These are phyloP conservation scores for Drymodes brunneopygia DNA, from an alignment of 2,113 vertebrate genomes.

Conservation along the genomic window DNA sequence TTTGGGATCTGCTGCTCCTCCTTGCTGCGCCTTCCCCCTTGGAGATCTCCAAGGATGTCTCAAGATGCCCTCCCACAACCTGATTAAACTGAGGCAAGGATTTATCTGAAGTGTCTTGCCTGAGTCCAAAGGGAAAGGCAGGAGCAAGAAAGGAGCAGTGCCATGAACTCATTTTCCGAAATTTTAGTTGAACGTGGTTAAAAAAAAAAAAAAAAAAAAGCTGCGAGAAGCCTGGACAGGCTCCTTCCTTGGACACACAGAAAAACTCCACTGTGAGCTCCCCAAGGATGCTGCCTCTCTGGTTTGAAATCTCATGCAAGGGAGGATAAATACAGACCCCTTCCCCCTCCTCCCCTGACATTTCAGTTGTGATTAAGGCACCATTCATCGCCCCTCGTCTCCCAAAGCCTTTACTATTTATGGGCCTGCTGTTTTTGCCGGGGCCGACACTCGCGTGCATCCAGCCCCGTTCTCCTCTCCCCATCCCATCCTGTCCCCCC, in stretches of 20 bases:
- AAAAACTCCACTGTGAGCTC: neutral
- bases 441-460: slow-evolving; percentile 6
- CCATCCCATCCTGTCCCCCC: neutral
- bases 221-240: neutral
- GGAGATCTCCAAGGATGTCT: neutral
- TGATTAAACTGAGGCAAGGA: neutral
- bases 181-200: neutral
- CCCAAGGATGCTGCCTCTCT: neutral
- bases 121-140: neutral
- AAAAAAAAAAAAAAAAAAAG: neutral
- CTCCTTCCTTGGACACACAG: neutral
- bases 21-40: neutral
- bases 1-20: neutral
- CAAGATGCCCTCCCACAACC: neutral
- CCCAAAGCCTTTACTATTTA: slow-evolving; percentile 53
- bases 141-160: neutral
- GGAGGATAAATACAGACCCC: slow-evolving; percentile 10
- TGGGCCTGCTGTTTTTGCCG: slow-evolving; percentile 55
- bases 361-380: slow-evolving; percentile 52
- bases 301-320: neutral
- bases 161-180: neutral
- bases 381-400: slow-evolving; percentile 26
- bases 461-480: neutral
- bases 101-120: neutral
- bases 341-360: slow-evolving; percentile 46